phyloP scores from a whole-genome alignment of 2,113 vertebrate genomes.

The Atherinomorus stipes region DNA sequence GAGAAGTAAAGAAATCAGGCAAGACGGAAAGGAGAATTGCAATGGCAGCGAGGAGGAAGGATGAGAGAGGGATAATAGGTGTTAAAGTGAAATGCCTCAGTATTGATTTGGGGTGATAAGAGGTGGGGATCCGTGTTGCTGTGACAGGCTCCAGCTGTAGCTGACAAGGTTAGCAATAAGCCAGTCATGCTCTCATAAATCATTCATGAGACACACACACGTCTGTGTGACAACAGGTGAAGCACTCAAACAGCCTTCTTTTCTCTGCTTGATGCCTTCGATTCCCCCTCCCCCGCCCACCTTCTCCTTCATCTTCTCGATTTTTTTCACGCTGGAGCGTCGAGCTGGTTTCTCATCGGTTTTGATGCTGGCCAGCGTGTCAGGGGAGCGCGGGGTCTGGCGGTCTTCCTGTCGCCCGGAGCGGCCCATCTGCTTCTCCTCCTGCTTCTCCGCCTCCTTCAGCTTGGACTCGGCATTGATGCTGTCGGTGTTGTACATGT shows the following conservation, averaged over 20 bases:
- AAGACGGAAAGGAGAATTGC: conserved; percentile 3
- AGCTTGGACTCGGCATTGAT: conserved; percentile 98
- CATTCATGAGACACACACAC: conserved; percentile 47
- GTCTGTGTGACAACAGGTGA: conserved; percentile 60
- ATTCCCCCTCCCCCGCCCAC: conserved; percentile 65
- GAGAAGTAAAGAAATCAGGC: background rate
- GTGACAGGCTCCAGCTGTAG: conserved; percentile 53
- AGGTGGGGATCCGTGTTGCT: conserved; percentile 34
- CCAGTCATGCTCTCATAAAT: conserved; percentile 52
- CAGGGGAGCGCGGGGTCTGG: conserved; percentile 93
- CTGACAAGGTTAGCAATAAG: conserved; percentile 58
- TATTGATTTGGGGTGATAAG: conserved; percentile 70
- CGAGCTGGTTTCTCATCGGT: conserved; percentile 94
- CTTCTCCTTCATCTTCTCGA: conserved; percentile 99
- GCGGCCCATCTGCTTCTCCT: conserved; percentile 98
- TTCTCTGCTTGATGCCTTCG: background rate
- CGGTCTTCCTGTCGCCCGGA: conserved; percentile 93
- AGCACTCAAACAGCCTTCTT: conserved; percentile 17
- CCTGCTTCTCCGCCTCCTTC: conserved; percentile 98
- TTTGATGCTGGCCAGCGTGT: conserved; percentile 89
- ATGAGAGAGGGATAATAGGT: conserved; percentile 26
- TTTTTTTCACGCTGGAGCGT: conserved; percentile 97
- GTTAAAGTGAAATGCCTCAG: conserved; percentile 44
- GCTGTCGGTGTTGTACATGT: conserved; percentile 99
- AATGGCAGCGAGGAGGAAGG: conserved; percentile 19